A percentile compares a stretch with the other conserved stretches of the same genome.
phyloP scores from a whole-genome alignment of 2,113 vertebrate genomes.

The Gymnarchus niloticus region DNA sequence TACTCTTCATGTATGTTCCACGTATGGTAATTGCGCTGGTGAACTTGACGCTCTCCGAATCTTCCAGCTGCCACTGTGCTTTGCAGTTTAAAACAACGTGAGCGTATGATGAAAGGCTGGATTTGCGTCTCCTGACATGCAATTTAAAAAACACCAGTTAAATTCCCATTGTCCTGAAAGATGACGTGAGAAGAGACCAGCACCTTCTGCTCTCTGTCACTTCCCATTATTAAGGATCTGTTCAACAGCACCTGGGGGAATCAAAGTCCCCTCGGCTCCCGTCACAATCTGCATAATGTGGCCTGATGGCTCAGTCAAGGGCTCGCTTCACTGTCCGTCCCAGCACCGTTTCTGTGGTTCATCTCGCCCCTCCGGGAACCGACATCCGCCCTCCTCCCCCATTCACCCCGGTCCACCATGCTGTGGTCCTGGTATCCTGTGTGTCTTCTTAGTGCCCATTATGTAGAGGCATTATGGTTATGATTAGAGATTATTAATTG shows the following conservation, averaged over 20 bases:
- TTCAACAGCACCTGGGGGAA: conserved; percentile 71
- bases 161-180: conserved; percentile 55
- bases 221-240: conserved; percentile 70
- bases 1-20: background rate
- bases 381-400: background rate
- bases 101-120: conserved; percentile 36
- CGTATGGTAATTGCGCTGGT: background rate
- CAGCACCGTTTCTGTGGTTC: conserved; percentile 24
- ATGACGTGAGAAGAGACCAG: conserved; percentile 69
- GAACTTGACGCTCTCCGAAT: background rate
- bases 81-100: conserved; percentile 28
- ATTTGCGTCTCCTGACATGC: conserved; percentile 30
- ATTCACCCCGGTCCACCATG: background rate
- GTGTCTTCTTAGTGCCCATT: background rate
- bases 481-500: background rate
- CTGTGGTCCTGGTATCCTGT: background rate
- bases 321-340: conserved; percentile 16
- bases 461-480: no score
- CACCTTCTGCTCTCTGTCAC: conserved; percentile 75
- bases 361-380: background rate
- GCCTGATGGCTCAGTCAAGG: conserved; percentile 47
- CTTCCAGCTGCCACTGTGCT: background rate
- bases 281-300: conserved; percentile 68
- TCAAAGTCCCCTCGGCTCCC: conserved; percentile 59
- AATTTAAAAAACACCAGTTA: conserved; percentile 44